phyloP scores from a whole-genome alignment of 2,888 invertebrate species.

The Temnothorax rugatulus region DNA sequence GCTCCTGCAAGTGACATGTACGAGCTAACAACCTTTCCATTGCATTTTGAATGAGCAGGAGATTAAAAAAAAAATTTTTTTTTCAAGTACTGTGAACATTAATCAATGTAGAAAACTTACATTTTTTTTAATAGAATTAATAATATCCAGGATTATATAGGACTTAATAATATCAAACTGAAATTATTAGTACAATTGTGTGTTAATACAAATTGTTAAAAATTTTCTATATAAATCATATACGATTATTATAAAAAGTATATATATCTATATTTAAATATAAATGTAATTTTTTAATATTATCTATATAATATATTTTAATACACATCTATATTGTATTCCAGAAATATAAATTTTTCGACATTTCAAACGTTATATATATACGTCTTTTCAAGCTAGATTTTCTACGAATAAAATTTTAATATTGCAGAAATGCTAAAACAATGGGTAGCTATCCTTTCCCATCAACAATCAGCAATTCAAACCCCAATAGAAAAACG shows the following conservation, averaged over 20 bases:
- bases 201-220: background rate
- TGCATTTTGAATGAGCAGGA: constrained; percentile 61
- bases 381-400: background rate
- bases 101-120: constrained; percentile 15
- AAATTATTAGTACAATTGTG: background rate
- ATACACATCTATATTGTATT: background rate
- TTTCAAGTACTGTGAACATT: constrained; percentile 4
- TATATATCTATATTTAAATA: background rate
- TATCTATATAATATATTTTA: background rate
- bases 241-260: too few relatives aligned
- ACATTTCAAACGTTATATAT: too few relatives aligned
- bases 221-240: background rate
- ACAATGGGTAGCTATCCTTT: background rate
- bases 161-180: background rate
- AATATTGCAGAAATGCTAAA: background rate
- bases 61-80: constrained; percentile 20
- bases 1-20: constrained; percentile 84
- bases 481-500: background rate
- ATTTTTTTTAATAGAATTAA: background rate
- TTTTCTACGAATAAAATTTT: background rate
- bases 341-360: background rate
- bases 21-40: constrained; percentile 71
- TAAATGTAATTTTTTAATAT: background rate
- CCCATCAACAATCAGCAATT: background rate
- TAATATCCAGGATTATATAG: background rate